Percentiles rank a stretch among this genome's conserved stretches.
Conservation (phyloP, 2,797 vertebrate genomes). For the Gouania willdenowi region DNA sequence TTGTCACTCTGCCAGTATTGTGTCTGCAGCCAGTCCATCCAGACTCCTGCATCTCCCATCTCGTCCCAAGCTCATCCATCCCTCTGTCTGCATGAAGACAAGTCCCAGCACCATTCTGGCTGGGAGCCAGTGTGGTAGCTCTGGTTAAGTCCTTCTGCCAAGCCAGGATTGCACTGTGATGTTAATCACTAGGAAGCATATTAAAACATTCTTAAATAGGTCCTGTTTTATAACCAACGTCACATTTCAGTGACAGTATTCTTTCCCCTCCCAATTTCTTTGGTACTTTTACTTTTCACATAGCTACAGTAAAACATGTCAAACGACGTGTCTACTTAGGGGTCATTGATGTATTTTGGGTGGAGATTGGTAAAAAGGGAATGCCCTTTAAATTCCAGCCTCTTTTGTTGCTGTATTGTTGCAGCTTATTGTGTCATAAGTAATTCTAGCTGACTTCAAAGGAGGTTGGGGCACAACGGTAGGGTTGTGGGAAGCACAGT, state of each 20-base stretch:
- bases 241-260: constrained; percentile 6
- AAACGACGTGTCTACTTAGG: neutral
- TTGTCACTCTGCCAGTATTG: constrained; percentile 80
- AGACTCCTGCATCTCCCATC: constrained; percentile 59
- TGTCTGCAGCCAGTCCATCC: constrained; percentile 68
- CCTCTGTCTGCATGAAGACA: constrained; percentile 69
- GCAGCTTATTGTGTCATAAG: constrained; percentile 70
- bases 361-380: constrained; percentile 40
- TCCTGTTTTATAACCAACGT: constrained; percentile 24
- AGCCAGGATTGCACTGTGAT: constrained; percentile 60
- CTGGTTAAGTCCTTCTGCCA: constrained; percentile 59
- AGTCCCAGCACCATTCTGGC: constrained; percentile 65
- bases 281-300: neutral
- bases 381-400: constrained; percentile 47
- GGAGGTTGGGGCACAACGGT: constrained; percentile 43
- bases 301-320: neutral
- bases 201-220: constrained; percentile 39
- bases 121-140: constrained; percentile 56
- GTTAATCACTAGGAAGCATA: constrained; percentile 54
- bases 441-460: constrained; percentile 76
- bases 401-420: constrained; percentile 68
- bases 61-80: constrained; percentile 68
- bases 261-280: neutral
- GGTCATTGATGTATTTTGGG: constrained; percentile 21
- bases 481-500: constrained; percentile 53